A percentile compares a stretch with the other conserved stretches of the same genome.
Conservation (phyloP, 1,140 invertebrate genomes). For the Lycorma delicatula region DNA sequence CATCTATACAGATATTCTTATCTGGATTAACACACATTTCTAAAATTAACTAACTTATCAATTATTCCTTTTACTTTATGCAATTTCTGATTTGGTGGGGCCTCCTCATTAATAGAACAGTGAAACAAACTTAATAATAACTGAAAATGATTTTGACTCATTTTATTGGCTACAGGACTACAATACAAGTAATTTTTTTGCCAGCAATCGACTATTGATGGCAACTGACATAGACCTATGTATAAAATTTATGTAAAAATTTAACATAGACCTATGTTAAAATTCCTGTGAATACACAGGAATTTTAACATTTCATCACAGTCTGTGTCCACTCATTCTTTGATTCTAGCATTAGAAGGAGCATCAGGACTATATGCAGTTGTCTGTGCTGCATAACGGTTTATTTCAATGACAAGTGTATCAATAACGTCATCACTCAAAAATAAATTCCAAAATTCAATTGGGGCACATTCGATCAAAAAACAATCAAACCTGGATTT, state of each 20-base stretch:
- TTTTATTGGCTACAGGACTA: background rate
- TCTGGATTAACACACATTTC: constrained; percentile 22
- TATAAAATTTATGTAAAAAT: too few species aligned
- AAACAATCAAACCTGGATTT: background rate
- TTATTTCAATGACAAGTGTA: constrained; percentile 24
- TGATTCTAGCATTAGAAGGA: constrained; percentile 9
- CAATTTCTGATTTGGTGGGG: constrained; percentile 18
- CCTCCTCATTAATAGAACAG: constrained; percentile 25
- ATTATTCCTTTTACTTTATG: constrained; percentile 24
- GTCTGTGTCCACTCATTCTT: constrained; percentile 10
- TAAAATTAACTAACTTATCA: constrained; percentile 23
- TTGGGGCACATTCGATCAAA: background rate
- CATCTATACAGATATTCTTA: constrained; percentile 30
- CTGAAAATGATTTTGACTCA: constrained; percentile 22
- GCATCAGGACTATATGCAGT: background rate
- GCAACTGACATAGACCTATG: too few species aligned
- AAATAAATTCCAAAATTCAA: background rate
- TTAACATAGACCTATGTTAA: too few species aligned
- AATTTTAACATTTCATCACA: constrained; percentile 26
- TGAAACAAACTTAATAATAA: constrained; percentile 23
- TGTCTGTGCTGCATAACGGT: constrained; percentile 26
- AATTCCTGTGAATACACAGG: too few species aligned
- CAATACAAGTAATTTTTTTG: constrained; percentile 1
- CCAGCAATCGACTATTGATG: constrained; percentile 16
- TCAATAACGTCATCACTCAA: constrained; percentile 14